Percentiles rank a stretch among this genome's conserved stretches.
Evolutionary conservation across 2,797 vertebrate species (phyloP).

Genomic region (Loriculus beryllinus): DNA sequence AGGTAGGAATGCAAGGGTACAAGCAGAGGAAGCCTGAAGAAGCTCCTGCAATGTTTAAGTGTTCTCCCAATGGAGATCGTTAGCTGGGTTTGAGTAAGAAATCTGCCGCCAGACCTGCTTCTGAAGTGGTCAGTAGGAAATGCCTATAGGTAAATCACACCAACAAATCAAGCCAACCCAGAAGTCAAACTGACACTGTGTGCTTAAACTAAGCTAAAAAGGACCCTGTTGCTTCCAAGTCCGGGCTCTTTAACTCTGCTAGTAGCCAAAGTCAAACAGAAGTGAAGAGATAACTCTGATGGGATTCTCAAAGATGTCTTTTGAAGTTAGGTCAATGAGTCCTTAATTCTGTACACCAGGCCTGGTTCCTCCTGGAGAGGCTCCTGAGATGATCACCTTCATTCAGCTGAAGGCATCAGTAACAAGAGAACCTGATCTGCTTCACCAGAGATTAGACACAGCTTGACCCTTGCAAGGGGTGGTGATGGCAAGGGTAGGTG

Average conservation of each 20-base stretch:
- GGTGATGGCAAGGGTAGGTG: neutral
- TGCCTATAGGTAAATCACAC: neutral
- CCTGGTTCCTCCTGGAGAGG: neutral
- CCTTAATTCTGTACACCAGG: neutral
- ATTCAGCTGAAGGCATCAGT: neutral
- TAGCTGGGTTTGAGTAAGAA: neutral
- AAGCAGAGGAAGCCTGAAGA: neutral
- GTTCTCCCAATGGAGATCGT: neutral
- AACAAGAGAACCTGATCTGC: neutral
- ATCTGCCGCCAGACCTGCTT: neutral
- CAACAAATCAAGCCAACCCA: neutral
- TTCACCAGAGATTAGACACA: neutral
- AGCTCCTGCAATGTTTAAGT: neutral
- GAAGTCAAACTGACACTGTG: neutral
- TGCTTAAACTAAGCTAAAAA: neutral
- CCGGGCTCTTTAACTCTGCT: neutral
- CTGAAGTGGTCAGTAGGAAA: neutral
- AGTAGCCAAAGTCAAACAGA: neutral
- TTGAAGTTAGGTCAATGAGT: neutral
- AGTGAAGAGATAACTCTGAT: neutral
- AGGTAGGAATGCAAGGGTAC: neutral
- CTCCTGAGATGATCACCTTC: neutral
- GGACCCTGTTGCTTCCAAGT: neutral
- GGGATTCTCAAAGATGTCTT: neutral
- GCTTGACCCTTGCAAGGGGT: neutral